phyloP scores from a whole-genome alignment of 2,113 vertebrate species.

The Puma concolor region DNA sequence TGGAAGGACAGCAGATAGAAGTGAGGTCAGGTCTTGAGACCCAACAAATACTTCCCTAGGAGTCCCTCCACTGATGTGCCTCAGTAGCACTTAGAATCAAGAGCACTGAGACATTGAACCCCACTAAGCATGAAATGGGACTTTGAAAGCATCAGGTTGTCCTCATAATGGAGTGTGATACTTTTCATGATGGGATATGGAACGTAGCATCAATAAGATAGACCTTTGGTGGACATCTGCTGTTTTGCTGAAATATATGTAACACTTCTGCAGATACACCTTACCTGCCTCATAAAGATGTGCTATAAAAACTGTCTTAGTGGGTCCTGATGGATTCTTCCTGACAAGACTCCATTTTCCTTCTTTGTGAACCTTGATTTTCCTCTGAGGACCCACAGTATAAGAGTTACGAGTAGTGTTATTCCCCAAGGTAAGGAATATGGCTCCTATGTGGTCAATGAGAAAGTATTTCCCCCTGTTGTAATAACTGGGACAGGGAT shows the following conservation, averaged over 20 bases:
- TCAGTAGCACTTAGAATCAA: too few species aligned
- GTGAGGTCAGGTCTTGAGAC: too few species aligned
- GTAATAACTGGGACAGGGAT: neutral
- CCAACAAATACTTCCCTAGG: too few species aligned
- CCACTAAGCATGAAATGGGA: too few species aligned
- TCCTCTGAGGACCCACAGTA: too few species aligned
- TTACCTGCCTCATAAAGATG: too few species aligned
- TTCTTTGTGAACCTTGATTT: neutral
- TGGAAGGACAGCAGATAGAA: neutral
- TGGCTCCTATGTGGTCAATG: fast-evolving
- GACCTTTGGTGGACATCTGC: neutral
- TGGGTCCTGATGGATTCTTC: too few species aligned
- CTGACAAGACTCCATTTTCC: neutral
- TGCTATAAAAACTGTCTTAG: neutral
- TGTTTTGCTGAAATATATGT: neutral
- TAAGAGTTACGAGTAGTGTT: too few species aligned
- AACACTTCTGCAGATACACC: neutral
- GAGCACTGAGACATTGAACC: too few species aligned
- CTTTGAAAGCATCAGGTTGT: neutral
- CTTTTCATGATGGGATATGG: neutral
- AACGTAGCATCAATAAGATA: neutral
- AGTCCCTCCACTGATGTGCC: too few species aligned
- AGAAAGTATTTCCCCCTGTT: neutral
- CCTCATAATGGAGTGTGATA: too few species aligned
- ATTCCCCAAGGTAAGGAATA: neutral